Conservation (phyloP, 2,113 vertebrate species). For the Deroptyus accipitrinus region DNA sequence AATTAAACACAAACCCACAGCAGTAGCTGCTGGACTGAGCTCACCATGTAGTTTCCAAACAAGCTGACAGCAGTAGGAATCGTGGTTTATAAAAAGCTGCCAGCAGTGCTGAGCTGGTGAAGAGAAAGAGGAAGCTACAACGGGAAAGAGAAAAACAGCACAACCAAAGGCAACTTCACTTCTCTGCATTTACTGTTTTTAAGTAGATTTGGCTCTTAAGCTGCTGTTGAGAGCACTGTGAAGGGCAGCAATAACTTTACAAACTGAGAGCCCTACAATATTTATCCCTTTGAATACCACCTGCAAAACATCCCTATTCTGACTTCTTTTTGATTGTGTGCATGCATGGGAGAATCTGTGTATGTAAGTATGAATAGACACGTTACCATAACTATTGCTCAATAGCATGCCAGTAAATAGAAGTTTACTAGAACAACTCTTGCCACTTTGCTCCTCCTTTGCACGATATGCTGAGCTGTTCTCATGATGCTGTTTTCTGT, state of each 20-base stretch:
- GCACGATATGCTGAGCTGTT: not conserved
- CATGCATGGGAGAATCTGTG: not conserved
- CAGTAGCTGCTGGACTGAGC: slow-evolving; percentile 38
- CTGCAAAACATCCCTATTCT: not conserved
- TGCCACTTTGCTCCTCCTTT: not conserved
- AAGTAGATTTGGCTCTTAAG: slow-evolving; percentile 56
- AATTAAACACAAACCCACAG: slow-evolving; percentile 5
- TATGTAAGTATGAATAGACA: not conserved
- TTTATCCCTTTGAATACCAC: not conserved
- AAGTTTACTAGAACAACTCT: not conserved
- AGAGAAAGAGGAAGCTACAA: slow-evolving; percentile 72
- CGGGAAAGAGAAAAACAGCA: slow-evolving; percentile 57
- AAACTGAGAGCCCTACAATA: not conserved
- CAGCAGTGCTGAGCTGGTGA: slow-evolving; percentile 74
- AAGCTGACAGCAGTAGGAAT: slow-evolving; percentile 74
- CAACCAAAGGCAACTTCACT: slow-evolving; percentile 66
- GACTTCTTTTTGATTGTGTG: not conserved
- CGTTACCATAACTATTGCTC: slow-evolving; percentile 23
- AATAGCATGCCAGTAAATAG: slow-evolving; percentile 40
- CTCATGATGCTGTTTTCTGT: not conserved
- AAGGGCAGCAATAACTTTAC: not conserved
- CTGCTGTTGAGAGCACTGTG: not conserved
- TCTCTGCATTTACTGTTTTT: slow-evolving; percentile 59
- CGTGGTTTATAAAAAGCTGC: slow-evolving; percentile 73
- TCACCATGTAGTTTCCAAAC: slow-evolving; percentile 59